phyloP scores from a whole-genome alignment of 2,888 invertebrate species.

The Agelastica alni region DNA sequence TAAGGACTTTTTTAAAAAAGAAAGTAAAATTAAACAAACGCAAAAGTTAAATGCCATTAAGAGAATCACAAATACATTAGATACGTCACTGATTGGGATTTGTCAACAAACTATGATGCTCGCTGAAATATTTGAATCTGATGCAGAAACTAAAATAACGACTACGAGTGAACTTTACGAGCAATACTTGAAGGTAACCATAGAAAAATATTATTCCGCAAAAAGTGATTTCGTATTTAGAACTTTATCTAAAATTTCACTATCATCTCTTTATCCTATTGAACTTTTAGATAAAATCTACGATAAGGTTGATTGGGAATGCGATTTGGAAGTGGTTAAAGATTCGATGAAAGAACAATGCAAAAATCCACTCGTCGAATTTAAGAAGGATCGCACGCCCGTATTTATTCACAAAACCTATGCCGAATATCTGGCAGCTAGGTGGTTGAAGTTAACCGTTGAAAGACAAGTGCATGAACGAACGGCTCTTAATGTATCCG shows the following conservation, averaged over 20 bases:
- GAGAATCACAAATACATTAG: not conserved
- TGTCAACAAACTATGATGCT: slow-evolving; percentile 29
- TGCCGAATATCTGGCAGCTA: slow-evolving; percentile 21
- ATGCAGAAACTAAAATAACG: not conserved
- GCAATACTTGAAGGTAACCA: slow-evolving; percentile 13
- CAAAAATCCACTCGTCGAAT: slow-evolving; percentile 11
- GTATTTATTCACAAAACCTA: slow-evolving; percentile 25
- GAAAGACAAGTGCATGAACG: slow-evolving; percentile 10
- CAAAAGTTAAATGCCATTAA: not conserved
- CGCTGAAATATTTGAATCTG: slow-evolving; percentile 13
- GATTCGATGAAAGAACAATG: slow-evolving; percentile 7
- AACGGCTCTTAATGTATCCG: slow-evolving; percentile 11
- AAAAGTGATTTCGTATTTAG: slow-evolving; percentile 6
- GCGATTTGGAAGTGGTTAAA: slow-evolving; percentile 8
- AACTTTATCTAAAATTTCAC: slow-evolving; percentile 19
- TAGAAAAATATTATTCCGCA: not conserved
- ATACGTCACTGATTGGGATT: slow-evolving; percentile 21
- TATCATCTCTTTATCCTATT: slow-evolving; percentile 10
- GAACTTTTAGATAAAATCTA: not conserved
- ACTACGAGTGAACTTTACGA: slow-evolving; percentile 16
- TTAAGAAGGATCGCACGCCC: slow-evolving; percentile 2
- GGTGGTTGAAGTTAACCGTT: slow-evolving; percentile 11
- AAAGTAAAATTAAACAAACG: slow-evolving; percentile 1
- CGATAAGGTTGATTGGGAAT: slow-evolving; percentile 12
- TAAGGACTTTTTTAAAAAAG: slow-evolving; percentile 11